A percentile compares a stretch with the other conserved stretches of the same genome.
Conservation (phyloP, 92 coral and sea anemone species). For the Umimayanthus chanpuru region DNA sequence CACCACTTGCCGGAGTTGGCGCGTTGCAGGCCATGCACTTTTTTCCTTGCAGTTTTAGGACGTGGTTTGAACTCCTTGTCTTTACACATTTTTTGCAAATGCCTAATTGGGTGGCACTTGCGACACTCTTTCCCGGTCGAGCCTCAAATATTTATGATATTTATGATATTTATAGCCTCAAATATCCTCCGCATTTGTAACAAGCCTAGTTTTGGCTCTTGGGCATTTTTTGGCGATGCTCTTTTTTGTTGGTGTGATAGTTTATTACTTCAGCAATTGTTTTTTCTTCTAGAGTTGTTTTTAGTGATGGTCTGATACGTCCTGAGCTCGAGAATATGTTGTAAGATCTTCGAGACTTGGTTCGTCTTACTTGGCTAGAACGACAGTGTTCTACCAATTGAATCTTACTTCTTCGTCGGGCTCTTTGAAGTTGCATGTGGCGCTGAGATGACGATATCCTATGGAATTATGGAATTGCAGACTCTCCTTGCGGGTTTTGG, state of each 20-base stretch:
- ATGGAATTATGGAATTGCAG: too few species aligned
- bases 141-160: slow-evolving; percentile 6
- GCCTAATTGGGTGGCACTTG: slow-evolving; percentile 8
- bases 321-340: slow-evolving; percentile 18
- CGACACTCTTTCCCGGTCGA: slow-evolving; percentile 28
- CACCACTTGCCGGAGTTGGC: background rate
- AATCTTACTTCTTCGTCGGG: background rate
- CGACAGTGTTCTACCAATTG: slow-evolving; percentile 12
- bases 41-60: slow-evolving; percentile 13
- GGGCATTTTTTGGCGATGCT: slow-evolving; percentile 21
- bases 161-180: too few species aligned
- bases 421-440: slow-evolving; percentile 24
- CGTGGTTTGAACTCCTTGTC: slow-evolving; percentile 14
- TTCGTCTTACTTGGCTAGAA: slow-evolving; percentile 14
- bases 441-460: slow-evolving; percentile 21
- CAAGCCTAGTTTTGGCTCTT: slow-evolving; percentile 20
- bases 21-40: slow-evolving; percentile 16
- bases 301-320: slow-evolving; percentile 22
- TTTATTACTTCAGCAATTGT: slow-evolving; percentile 9
- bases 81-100: slow-evolving; percentile 24
- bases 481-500: too few species aligned
- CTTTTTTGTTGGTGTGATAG: slow-evolving; percentile 5
- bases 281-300: slow-evolving; percentile 17
- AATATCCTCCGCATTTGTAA: slow-evolving; percentile 24
- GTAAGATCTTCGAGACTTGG: slow-evolving; percentile 14